phyloP scores from a whole-genome alignment of 2,888 invertebrate genomes.

The Tetragonula carbonaria region DNA sequence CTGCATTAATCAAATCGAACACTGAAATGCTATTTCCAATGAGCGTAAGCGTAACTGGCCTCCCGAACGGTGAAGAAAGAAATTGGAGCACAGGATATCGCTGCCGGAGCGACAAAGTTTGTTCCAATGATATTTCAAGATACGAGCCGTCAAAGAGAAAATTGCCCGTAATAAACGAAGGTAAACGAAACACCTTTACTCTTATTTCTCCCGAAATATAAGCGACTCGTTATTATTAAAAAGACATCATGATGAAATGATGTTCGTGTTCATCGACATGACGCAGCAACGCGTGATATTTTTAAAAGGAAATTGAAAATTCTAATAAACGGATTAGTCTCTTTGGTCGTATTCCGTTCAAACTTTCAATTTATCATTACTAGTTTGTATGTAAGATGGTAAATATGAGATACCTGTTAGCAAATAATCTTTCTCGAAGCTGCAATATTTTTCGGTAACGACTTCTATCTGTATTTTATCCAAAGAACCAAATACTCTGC shows the following conservation, averaged over 20 bases:
- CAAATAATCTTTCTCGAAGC: neutral
- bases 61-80: neutral
- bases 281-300: neutral
- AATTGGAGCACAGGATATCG: neutral
- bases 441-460: neutral
- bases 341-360: neutral
- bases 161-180: conserved; percentile 14
- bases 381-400: neutral
- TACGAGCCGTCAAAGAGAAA: neutral
- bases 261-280: conserved; percentile 11
- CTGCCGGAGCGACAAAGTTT: neutral
- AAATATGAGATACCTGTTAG: neutral
- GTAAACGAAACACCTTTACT: neutral
- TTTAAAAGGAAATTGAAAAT: neutral
- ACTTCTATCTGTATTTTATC: neutral
- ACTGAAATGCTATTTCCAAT: neutral
- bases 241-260: neutral
- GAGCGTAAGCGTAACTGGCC: neutral
- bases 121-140: neutral
- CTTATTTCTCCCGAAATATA: neutral
- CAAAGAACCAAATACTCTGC: neutral
- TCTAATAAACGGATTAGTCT: neutral
- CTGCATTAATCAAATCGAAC: neutral
- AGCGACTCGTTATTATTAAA: neutral
- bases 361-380: neutral